Evolutionary conservation across 2,888 invertebrate species (phyloP).

Genomic region (Drosophila flavopinicola): DNA sequence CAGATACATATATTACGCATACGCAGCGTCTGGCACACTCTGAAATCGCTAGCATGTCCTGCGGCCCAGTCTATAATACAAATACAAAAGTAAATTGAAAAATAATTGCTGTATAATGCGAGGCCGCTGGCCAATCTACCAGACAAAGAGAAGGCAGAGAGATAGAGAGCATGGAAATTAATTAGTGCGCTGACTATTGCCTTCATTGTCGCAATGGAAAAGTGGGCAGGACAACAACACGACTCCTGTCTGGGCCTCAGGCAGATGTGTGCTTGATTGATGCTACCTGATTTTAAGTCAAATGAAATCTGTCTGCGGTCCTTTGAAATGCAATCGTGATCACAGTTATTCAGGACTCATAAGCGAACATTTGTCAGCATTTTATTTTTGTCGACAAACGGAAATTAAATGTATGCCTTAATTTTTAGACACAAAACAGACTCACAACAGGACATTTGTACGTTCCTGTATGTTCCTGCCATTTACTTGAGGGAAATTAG

Average conservation of each 20-base stretch:
- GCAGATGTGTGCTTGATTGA: slow-evolving; percentile 48
- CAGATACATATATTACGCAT: slow-evolving; percentile 33
- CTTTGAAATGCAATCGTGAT: slow-evolving; percentile 49
- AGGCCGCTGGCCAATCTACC: background rate
- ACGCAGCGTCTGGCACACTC: slow-evolving; percentile 16
- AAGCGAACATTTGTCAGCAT: slow-evolving; percentile 30
- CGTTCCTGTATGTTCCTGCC: slow-evolving; percentile 29
- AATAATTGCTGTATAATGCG: slow-evolving; percentile 65
- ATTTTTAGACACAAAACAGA: slow-evolving; percentile 16
- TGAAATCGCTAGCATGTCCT: slow-evolving; percentile 4
- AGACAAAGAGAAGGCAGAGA: background rate
- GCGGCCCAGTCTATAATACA: slow-evolving; percentile 30
- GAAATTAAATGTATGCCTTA: slow-evolving; percentile 70
- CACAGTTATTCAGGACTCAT: slow-evolving; percentile 7
- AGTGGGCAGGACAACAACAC: slow-evolving; percentile 43
- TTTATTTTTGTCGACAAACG: slow-evolving; percentile 44
- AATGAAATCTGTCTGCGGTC: slow-evolving; percentile 32
- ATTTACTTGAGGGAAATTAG: slow-evolving; percentile 47
- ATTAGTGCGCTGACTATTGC: slow-evolving; percentile 52
- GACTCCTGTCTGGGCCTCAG: background rate
- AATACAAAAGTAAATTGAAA: slow-evolving; percentile 68
- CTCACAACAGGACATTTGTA: background rate
- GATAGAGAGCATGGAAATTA: slow-evolving; percentile 43
- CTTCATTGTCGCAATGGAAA: slow-evolving; percentile 1
- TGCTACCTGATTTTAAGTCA: slow-evolving; percentile 39